phyloP scores from a whole-genome alignment of 2,797 vertebrate genomes.

The Sebastes matsubarae region DNA sequence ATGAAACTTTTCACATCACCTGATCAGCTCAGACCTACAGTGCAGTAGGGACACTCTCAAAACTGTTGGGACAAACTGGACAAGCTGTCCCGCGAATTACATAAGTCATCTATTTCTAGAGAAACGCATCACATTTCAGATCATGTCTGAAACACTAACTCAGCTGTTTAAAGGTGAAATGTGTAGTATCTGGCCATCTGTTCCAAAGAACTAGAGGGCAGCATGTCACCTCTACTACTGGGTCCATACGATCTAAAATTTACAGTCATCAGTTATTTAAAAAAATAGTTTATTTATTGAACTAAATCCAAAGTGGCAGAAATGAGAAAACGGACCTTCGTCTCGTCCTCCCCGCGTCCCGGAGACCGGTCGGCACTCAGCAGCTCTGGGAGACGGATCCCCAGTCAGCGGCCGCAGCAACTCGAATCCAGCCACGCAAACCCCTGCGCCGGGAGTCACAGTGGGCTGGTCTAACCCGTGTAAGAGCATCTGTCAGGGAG shows the following conservation, averaged over 20 bases:
- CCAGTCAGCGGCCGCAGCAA: background rate
- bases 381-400: too few relatives aligned
- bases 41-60: background rate
- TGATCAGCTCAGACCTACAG: conserved; percentile 27
- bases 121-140: background rate
- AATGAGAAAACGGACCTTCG: too few relatives aligned
- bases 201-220: background rate
- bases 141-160: background rate
- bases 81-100: background rate
- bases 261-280: background rate
- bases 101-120: background rate
- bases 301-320: too few relatives aligned
- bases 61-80: background rate
- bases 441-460: fast-evolving
- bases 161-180: background rate
- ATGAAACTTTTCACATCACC: conserved; percentile 56
- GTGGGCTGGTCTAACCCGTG: background rate
- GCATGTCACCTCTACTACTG: background rate
- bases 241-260: background rate
- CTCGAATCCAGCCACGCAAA: background rate
- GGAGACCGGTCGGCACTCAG: too few relatives aligned
- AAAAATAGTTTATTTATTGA: background rate
- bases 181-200: background rate
- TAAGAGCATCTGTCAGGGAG: background rate
- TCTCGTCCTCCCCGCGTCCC: too few relatives aligned